Evolutionary conservation across 2,797 vertebrate genomes (phyloP), one percentile per base, ranked within the genome.

Genomic region (Paratrypauchen microcephalus): DNA sequence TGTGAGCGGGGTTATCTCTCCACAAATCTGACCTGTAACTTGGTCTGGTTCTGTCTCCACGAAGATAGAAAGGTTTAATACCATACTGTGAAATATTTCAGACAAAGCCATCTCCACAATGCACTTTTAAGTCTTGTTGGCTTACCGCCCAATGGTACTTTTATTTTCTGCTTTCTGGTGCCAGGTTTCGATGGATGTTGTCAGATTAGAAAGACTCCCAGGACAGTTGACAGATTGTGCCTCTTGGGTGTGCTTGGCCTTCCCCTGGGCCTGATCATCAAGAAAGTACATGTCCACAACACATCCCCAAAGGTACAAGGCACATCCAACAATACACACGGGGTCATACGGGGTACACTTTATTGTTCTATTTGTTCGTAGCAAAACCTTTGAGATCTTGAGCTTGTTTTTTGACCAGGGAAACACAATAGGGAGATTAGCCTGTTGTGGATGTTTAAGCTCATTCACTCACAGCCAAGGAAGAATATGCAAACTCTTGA

Each of bases 181-280:
- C 59, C 59, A 39, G 59, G 32, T 41, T 61, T 32, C 32, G 59
- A n/a, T 61, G 32, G 32, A 61, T 21, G n/a, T 23, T 61, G 58
- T 60, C 58, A 13, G 30, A 61, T 61, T 36, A 61, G 59, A 41
- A 36, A 61, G n/a, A 61, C 2, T 39, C 59, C 32, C 59, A 61
- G 59, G 59, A n/a, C 36, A 61, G 59, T 23, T 39, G 59, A 61
- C 32, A 41, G 21, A 21, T 23, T 1, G 36, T 39, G 32, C 32
- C 59, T 61, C 59, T 19, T 23, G 59, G 59, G 59, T 41, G 59
- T 61, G 19, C 59, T 61, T 61, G 59, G 59, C n/a, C 59, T 41
- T 18, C 59, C 58, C 59, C 32, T n/a, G 59, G 59, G 59, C 32
- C 32, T 61, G 8, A 9, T 61, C 59, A 5, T 41, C n/a, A 12